A percentile compares a stretch with the other conserved stretches of the same genome.
Evolutionary conservation across 2,113 vertebrate genomes (phyloP).

Genomic region (Mohoua ochrocephala): DNA sequence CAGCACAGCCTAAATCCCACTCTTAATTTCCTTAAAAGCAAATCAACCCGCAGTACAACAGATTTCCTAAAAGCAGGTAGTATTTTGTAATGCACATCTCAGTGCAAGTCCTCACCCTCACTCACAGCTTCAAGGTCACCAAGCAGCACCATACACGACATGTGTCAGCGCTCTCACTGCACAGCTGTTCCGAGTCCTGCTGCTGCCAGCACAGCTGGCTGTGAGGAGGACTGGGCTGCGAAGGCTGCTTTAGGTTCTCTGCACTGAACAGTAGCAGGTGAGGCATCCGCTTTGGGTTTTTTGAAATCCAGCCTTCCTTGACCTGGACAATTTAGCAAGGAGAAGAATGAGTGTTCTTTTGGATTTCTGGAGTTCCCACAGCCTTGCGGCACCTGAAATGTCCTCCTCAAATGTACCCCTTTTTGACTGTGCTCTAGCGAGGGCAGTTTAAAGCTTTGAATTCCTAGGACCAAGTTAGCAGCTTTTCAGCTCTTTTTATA

Average conservation of each 20-base stretch:
- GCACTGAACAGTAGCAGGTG: not conserved
- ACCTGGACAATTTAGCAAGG: not conserved
- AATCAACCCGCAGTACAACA: not conserved
- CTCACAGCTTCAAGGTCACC: not conserved
- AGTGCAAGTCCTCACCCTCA: not conserved
- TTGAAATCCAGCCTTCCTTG: not conserved
- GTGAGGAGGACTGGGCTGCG: not conserved
- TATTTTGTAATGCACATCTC: not conserved
- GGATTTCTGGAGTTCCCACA: not conserved
- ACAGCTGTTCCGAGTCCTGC: not conserved
- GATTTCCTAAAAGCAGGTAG: not conserved
- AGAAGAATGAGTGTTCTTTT: not conserved
- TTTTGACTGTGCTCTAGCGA: not conserved
- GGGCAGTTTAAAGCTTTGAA: not conserved
- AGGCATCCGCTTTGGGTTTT: not conserved
- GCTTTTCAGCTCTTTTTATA: not conserved
- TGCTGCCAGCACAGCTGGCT: not conserved
- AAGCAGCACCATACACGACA: accelerated
- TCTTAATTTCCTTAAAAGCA: not conserved
- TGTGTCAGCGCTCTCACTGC: not conserved
- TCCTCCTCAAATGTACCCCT: not conserved
- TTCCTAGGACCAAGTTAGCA: not conserved
- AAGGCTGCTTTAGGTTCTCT: not conserved
- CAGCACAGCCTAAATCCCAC: not conserved
- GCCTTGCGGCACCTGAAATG: not conserved